Base-by-base conservation (phyloP, 2,113 vertebrate genomes). In the Oncorhynchus masou region DNA sequence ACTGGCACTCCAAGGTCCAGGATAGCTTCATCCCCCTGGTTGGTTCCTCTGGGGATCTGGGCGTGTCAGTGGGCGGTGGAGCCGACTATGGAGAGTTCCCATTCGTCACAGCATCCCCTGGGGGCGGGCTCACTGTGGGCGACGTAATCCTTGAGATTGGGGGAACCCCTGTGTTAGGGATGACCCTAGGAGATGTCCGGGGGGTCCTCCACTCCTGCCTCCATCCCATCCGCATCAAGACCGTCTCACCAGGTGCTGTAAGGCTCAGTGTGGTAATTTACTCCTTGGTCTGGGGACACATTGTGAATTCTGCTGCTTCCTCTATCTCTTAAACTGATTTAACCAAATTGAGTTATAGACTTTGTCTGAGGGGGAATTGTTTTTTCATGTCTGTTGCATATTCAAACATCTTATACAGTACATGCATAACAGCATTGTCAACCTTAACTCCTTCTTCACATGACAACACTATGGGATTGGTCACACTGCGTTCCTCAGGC, bases 61-160 rank as follows among this genome's bases (percentile, higher is more conserved):
- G 92, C 1, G 77, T 94, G 71, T 87, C 93, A 54, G 71, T 94
- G 0, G 94, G 94, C 0, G 94, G 94, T 31, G 94, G 94, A 48
- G 94, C 94, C 7, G 94, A 94, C 80, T 94, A 94, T 84, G 94
- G 93, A 84, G 94, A 94, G 85, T 94, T 94, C 82, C 94, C 94
- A 22, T 94, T 94, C 7, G 88, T 94, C 88, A 94, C 93, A 3
- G 88, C 91, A n/a, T 92, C 93, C 16, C 92, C 90, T 0, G 92
- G 90, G 39, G 93, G 93, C 4, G 88, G 89, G 67, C 86, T 92
- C 81, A 88, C 90, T 12, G 92, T 94, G 79, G 93, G 94, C 15
- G 91, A 94, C 49, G 82, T 94, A 83, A 90, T 94, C 80, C 84
- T 94, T 24, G 94, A 94, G 80, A 92, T 94, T 8, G 93, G 94